Base-by-base conservation (phyloP, 2,113 vertebrate genomes). In the Passer domesticus region DNA sequence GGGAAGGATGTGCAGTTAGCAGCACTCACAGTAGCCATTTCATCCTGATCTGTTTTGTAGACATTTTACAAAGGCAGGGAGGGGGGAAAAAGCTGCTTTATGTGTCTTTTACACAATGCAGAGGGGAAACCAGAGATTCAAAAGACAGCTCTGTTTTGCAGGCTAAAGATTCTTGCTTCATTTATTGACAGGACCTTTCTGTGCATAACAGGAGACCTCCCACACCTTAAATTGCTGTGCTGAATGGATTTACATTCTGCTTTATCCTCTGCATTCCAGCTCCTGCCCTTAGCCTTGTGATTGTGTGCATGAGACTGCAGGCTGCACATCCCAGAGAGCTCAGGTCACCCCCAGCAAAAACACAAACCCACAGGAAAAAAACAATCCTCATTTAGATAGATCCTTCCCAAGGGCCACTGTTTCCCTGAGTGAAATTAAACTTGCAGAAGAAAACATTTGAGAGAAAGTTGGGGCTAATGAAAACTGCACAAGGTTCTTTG, bases 191-290 rank as follows among this genome's bases (percentile, higher is more conserved):
- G 85, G 90, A 95, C 90, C 60, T 93, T 93, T 94, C 94, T 81
- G 0, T 85, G 90, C 63, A 68, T 69, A 91, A 95, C 76, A 74
- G 58, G 77, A 96, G 96, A 96, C 91, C 96, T 95, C 96, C 95
- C 92, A 95, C 90, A 92, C 93, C 90, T 95, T 95, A 92, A 96
- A 96, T 96, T 87, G 33, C 93, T 92, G 64, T 10, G 1, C 52
- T 95, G 81, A 90, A 84, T 95, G 91, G 89, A 95, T 94, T 96
- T 96, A 95, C 84, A 73, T 91, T 91, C 88, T 90, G 83, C 88
- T 90, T 94, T 96, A 96, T 89, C 95, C 94, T 85, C 84, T 91
- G 82, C 95, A 93, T 97, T 97, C 94, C 95, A 95, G 82, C 73
- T 94, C 70, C 72, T 96, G 91, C 92, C 93, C 91, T 91, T 50